Base-by-base conservation (phyloP, 2,888 invertebrate genomes). In the Dolomedes plantarius region DNA sequence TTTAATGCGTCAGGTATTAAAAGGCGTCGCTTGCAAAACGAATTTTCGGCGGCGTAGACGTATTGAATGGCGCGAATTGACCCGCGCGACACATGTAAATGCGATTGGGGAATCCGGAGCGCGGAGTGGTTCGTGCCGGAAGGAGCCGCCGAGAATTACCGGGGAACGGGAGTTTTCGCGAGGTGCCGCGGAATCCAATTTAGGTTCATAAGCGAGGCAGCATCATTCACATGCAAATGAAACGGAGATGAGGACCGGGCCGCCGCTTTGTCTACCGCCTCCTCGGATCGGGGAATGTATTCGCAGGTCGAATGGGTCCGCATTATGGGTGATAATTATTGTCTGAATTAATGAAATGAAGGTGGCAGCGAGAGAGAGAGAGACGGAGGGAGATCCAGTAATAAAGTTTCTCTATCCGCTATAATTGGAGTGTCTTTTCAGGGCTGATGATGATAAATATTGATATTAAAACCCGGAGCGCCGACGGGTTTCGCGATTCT, bases 1-100 rank as follows among this genome's bases (percentile, higher is more conserved):
- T 83, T 73, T 83, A 83, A 83, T 83, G 83, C 83, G 67, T 83
- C 83, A 83, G 76, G 83, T 83, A 83, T 83, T 83, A 83, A 83
- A 83, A 73, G 56, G 81, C 81, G 81, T 69, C 50, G 32, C 67
- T 65, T 56, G 77, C 83, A 77, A 83, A 83, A 72, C 83, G 83
- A 83, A 83, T 83, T 83, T 83, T 71, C 72, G 77, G 71, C 9
- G 5, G 36, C 1, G 56, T 5, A 23, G 56, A 23, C n/a, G 19
- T 56, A 69, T 69, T 67, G 71, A 76, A 50, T 50, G 76, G 56
- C 23, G 72, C 36, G 83, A 83, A 83, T 83, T 83, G 83, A 83
- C 83, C 83, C 72, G 83, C 83, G 83, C 77, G 83, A 83, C 83
- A 83, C 83, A 83, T 83, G 83, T 83, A 83, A 83, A 83, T 83